Conservation (phyloP, 2,888 invertebrate genomes). For the Bruchidius siliquastri region DNA sequence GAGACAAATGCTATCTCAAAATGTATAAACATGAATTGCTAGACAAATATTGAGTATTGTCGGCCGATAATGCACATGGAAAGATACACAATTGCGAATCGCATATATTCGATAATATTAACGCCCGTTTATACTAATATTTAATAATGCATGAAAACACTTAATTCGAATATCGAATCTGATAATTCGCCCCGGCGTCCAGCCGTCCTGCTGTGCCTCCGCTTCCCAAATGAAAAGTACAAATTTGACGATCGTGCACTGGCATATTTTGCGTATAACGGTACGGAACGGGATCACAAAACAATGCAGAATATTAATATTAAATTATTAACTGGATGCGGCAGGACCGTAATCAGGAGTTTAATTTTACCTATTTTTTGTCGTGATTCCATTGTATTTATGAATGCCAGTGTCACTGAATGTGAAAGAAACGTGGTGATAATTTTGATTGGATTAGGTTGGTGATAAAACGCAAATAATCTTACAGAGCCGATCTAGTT, state of each 20-base stretch:
- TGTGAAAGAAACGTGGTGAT: no score
- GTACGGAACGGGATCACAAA: neutral
- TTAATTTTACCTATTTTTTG: no score
- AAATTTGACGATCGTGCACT: neutral
- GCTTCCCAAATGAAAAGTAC: neutral
- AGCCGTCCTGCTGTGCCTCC: neutral
- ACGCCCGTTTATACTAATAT: slow-evolving; percentile 17
- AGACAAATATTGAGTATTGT: neutral
- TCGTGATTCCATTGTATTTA: no score
- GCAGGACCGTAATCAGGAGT: neutral
- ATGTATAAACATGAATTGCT: neutral
- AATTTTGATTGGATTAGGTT: no score
- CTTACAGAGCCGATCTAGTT: no score
- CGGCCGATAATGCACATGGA: neutral
- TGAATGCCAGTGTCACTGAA: no score
- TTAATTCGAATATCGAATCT: neutral
- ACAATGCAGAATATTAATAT: neutral
- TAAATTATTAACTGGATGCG: neutral
- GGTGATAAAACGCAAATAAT: no score
- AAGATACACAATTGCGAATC: neutral
- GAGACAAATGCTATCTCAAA: neutral
- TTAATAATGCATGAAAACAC: slow-evolving; percentile 16
- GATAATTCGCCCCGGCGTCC: neutral
- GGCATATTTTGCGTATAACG: neutral
- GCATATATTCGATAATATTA: slow-evolving; percentile 11